phyloP scores from a whole-genome alignment of 2,888 invertebrate genomes.

The Dastarcus helophoroides region DNA sequence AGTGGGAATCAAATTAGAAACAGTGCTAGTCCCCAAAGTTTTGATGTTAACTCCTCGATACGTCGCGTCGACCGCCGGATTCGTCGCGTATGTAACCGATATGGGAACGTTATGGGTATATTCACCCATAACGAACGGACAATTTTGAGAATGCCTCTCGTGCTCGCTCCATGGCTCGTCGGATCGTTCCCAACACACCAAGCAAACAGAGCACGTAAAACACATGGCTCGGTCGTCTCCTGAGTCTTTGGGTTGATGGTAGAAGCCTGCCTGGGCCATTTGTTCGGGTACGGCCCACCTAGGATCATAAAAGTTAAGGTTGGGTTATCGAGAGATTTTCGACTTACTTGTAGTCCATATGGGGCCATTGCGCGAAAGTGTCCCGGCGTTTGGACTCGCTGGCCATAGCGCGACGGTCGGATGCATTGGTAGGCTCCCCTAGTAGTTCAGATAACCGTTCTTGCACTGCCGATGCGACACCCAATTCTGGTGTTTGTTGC shows the following conservation, averaged over 20 bases:
- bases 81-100: constrained; percentile 72
- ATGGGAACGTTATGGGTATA: constrained; percentile 92
- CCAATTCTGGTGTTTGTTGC: constrained; percentile 72
- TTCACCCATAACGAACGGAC: constrained; percentile 89
- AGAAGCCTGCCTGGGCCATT: constrained; percentile 96
- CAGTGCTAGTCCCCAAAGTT: constrained; percentile 29
- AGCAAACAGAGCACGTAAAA: constrained; percentile 87
- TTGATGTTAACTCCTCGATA: constrained; percentile 24
- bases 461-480: constrained; percentile 80
- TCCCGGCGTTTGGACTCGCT: constrained; percentile 83
- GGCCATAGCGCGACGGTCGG: constrained; percentile 64
- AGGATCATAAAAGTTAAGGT: too few species aligned
- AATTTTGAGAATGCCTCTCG: constrained; percentile 85
- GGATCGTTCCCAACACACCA: constrained; percentile 93
- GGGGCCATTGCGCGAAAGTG: constrained; percentile 91
- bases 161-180: constrained; percentile 98
- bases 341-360: constrained; percentile 87
- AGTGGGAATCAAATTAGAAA: constrained; percentile 41
- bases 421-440: constrained; percentile 37
- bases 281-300: constrained; percentile 93
- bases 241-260: constrained; percentile 80
- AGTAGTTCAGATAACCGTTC: constrained; percentile 74
- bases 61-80: constrained; percentile 49
- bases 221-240: constrained; percentile 95
- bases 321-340: too few species aligned